Percentiles rank a stretch among this genome's conserved stretches.
phyloP scores from a whole-genome alignment of 2,113 vertebrate species.

The Mormoops blainvillei region DNA sequence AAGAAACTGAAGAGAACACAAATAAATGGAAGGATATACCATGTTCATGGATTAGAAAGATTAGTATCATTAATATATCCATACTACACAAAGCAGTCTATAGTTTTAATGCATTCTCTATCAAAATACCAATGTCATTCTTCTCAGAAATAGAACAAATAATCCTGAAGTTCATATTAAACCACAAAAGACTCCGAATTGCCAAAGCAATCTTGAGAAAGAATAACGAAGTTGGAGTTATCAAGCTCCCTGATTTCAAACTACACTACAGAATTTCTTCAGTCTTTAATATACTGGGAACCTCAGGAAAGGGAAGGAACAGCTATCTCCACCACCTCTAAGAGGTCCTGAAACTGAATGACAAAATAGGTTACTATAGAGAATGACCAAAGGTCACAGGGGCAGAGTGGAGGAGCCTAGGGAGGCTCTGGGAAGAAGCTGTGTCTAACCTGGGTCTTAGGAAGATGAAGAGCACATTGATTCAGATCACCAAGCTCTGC shows the following conservation, averaged over 20 bases:
- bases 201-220: neutral
- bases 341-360: neutral
- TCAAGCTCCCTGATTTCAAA: neutral
- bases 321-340: neutral
- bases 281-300: neutral
- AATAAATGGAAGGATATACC: neutral
- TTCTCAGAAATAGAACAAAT: neutral
- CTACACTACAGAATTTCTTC: neutral
- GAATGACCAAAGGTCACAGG: neutral
- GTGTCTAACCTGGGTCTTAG: neutral
- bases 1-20: neutral
- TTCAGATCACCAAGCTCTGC: neutral
- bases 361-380: neutral
- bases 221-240: neutral
- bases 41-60: neutral
- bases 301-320: neutral
- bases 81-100: neutral
- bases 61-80: neutral
- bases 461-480: neutral
- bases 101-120: neutral
- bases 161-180: neutral
- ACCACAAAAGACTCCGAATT: neutral
- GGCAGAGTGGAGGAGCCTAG: neutral
- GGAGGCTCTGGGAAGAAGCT: neutral
- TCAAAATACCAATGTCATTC: neutral